Conservation (phyloP, 2,888 invertebrate genomes). For the Chrysomela aeneicollis region DNA sequence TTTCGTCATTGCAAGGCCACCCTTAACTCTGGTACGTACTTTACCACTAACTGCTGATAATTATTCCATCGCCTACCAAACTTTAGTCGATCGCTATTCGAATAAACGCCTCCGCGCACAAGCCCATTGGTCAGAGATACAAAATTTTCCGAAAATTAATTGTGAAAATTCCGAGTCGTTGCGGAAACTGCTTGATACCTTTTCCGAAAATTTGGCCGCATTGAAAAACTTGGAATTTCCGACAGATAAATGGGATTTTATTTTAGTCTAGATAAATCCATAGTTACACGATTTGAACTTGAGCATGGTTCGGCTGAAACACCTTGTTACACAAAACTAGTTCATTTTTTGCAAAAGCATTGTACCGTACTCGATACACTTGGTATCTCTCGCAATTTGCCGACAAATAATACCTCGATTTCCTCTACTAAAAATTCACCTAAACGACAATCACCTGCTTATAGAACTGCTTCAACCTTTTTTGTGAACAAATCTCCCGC, state of each 20-base stretch:
- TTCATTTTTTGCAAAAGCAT: background rate
- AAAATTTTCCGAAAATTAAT: background rate
- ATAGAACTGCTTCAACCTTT: background rate
- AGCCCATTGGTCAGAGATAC: background rate
- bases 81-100: constrained; percentile 8
- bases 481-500: constrained; percentile 9
- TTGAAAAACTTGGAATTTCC: background rate
- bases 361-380: background rate
- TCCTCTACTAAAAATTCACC: background rate
- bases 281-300: constrained; percentile 3
- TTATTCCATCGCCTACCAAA: constrained; percentile 7
- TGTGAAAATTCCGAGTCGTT: background rate
- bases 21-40: too few relatives aligned
- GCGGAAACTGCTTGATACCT: constrained; percentile 5
- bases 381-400: background rate
- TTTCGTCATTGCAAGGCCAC: too few relatives aligned
- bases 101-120: background rate
- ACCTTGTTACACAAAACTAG: background rate
- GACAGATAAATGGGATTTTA: constrained; percentile 2
- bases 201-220: background rate
- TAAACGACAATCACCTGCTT: background rate
- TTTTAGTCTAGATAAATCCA: background rate
- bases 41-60: too few relatives aligned
- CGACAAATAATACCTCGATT: background rate
- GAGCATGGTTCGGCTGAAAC: background rate